phyloP scores from a whole-genome alignment of 2,113 vertebrate species.

The Cololabis saira region DNA sequence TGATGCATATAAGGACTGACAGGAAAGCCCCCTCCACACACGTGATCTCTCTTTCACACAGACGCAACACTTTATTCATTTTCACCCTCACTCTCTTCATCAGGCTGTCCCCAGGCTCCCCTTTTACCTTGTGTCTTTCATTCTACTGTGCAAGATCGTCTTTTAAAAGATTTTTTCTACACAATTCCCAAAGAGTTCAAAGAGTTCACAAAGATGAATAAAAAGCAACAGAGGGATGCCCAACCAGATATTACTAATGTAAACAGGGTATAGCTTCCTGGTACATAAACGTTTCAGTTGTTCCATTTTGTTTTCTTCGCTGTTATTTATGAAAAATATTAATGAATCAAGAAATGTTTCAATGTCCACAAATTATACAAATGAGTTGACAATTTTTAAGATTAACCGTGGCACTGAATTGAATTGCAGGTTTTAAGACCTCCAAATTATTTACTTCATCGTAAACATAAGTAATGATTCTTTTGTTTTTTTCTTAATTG shows the following conservation, averaged over 20 bases:
- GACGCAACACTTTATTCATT: slow-evolving; percentile 28
- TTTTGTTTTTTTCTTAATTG: too few relatives aligned
- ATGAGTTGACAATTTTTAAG: too few relatives aligned
- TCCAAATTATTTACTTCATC: too few relatives aligned
- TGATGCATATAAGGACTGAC: slow-evolving; percentile 96
- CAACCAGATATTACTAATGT: too few relatives aligned
- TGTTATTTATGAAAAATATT: not conserved
- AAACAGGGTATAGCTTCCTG: not conserved
- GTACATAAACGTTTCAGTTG: not conserved
- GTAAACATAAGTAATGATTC: too few relatives aligned
- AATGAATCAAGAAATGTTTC: not conserved
- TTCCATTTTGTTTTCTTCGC: not conserved
- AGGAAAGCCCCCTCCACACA: slow-evolving; percentile 76
- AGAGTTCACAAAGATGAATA: not conserved
- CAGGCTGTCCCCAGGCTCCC: slow-evolving; percentile 6
- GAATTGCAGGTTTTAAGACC: too few relatives aligned
- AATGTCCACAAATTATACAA: not conserved
- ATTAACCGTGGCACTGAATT: too few relatives aligned
- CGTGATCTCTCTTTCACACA: slow-evolving; percentile 5
- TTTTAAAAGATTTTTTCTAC: slow-evolving; percentile 9
- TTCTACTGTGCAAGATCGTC: not conserved
- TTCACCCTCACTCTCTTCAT: slow-evolving; percentile 28
- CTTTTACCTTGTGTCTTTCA: slow-evolving; percentile 15
- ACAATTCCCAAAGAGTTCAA: not conserved
- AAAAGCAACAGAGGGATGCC: not conserved